Percentiles rank a stretch among this genome's conserved stretches.
These are phyloP conservation scores for Lagopus leucura DNA, from an alignment of 2,113 vertebrate genomes.

Conservation along the genomic window DNA sequence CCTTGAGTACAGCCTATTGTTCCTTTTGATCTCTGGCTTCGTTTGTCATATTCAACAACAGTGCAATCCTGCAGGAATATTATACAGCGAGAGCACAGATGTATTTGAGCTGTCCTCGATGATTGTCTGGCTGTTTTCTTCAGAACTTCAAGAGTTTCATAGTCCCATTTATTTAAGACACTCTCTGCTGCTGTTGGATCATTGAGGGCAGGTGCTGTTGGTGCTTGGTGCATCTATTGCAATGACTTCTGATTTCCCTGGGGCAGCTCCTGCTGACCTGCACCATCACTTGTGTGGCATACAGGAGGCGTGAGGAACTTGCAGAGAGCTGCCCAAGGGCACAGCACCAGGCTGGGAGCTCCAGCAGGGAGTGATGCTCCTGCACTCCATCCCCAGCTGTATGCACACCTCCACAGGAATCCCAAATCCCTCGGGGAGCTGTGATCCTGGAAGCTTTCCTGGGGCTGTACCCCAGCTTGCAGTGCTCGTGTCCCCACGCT, in stretches of 20 bases:
- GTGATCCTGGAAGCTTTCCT: not conserved
- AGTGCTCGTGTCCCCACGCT: accelerated
- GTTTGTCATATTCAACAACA: not conserved
- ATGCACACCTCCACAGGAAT: accelerated
- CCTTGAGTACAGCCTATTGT: constrained; percentile 46
- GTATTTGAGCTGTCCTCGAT: not conserved
- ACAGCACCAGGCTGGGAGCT: not conserved
- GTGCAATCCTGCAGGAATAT: not conserved
- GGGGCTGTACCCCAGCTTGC: not conserved
- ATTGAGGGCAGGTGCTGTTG: not conserved
- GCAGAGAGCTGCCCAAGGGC: not conserved
- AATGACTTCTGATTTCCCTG: constrained; percentile 42
- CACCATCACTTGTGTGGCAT: constrained; percentile 1
- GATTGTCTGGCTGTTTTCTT: not conserved
- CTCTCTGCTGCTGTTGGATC: not conserved
- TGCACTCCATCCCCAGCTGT: not conserved
- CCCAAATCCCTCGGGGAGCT: not conserved
- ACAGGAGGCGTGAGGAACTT: constrained; percentile 11
- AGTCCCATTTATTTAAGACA: not conserved
- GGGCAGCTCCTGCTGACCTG: not conserved
- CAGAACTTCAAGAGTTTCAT: not conserved
- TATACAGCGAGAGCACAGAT: not conserved
- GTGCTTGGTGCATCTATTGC: not conserved
- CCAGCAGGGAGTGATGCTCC: not conserved
- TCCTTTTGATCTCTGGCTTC: constrained; percentile 14